A percentile compares a stretch with the other conserved stretches of the same genome.
Conservation (phyloP, 2,888 invertebrate genomes). For the Tipula confusa region DNA sequence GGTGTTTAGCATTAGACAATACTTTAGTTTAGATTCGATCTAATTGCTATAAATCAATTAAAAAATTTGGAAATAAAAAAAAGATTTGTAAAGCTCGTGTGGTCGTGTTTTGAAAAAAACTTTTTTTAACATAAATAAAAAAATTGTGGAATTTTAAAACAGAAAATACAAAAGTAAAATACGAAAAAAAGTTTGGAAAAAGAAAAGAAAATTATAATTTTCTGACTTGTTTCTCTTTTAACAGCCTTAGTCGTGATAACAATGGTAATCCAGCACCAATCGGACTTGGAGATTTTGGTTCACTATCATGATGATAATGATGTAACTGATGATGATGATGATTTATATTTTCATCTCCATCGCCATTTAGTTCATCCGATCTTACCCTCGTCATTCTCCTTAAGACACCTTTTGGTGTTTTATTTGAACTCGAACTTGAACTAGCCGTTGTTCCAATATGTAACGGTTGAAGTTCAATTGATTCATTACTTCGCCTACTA, state of each 20-base stretch:
- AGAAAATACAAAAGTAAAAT: neutral
- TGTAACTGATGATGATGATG: neutral
- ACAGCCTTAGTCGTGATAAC: conserved; percentile 68
- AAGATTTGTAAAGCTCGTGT: conserved; percentile 28
- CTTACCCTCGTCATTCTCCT: conserved; percentile 71
- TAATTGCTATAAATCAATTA: conserved; percentile 26
- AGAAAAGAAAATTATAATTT: neutral
- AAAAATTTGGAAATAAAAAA: too few relatives aligned
- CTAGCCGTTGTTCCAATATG: conserved; percentile 50
- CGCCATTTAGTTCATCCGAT: conserved; percentile 63
- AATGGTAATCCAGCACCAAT: conserved; percentile 81
- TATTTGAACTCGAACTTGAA: conserved; percentile 47
- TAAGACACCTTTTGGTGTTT: conserved; percentile 55
- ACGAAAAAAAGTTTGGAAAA: neutral
- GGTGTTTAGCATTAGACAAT: neutral
- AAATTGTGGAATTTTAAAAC: neutral
- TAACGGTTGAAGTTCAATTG: conserved; percentile 65
- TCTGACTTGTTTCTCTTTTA: conserved; percentile 78
- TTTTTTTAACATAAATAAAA: neutral
- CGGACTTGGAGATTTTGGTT: conserved; percentile 62
- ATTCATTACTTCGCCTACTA: conserved; percentile 53
- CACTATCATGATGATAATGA: conserved; percentile 48
- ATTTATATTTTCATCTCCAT: conserved; percentile 44
- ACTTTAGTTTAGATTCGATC: neutral
- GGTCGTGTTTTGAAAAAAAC: neutral